phyloP scores from a whole-genome alignment of 1,140 invertebrate genomes.

The Gryon sp. region DNA sequence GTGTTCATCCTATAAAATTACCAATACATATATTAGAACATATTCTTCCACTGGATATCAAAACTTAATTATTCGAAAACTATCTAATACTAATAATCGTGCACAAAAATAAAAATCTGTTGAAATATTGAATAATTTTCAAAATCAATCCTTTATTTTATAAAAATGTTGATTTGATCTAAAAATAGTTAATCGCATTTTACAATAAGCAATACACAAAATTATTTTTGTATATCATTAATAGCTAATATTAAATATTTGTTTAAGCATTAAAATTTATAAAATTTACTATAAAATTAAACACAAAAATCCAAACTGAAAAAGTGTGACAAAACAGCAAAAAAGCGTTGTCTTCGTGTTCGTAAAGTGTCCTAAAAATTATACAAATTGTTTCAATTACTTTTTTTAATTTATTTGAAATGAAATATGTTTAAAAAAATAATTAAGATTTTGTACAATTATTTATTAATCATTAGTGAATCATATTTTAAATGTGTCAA shows the following conservation, averaged over 20 bases:
- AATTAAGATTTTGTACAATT: too few species aligned
- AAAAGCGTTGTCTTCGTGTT: conserved; percentile 34
- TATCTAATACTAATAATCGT: conserved; percentile 27
- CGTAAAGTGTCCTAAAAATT: conserved; percentile 8
- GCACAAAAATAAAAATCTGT: conserved; percentile 10
- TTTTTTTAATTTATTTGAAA: too few species aligned
- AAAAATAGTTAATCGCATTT: conserved; percentile 24
- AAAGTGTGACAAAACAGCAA: conserved; percentile 25
- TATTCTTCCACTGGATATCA: too few species aligned
- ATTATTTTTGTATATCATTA: not conserved
- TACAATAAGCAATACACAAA: conserved; percentile 8
- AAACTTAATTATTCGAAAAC: too few species aligned
- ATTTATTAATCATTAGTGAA: too few species aligned
- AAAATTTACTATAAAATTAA: not conserved
- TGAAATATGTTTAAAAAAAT: too few species aligned
- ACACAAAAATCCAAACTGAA: conserved; percentile 13
- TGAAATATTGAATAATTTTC: too few species aligned
- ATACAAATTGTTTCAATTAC: too few species aligned
- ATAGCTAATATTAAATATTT: not conserved
- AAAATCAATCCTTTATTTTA: too few species aligned
- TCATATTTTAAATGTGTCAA: too few species aligned
- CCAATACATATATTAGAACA: too few species aligned
- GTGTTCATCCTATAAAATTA: conserved; percentile 60
- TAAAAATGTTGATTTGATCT: not conserved
- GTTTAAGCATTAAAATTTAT: not conserved